Evolutionary conservation across 2,888 invertebrate genomes (phyloP).

Genomic region (Uropetala carovei): DNA sequence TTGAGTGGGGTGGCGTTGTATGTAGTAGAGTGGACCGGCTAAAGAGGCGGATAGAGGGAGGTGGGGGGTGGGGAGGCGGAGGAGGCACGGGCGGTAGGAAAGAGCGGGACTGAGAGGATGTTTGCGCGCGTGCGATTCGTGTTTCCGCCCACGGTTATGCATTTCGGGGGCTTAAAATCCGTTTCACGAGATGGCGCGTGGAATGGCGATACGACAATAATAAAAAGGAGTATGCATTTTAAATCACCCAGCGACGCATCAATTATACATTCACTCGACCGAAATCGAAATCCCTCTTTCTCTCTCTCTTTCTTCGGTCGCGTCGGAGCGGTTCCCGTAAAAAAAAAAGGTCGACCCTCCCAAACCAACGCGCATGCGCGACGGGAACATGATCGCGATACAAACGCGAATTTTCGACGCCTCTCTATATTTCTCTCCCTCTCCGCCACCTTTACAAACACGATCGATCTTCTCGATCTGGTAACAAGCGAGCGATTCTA

Average conservation of each 20-base stretch:
- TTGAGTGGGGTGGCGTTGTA: neutral
- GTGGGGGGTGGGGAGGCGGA: no score
- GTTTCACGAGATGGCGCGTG: neutral
- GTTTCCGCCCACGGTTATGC: neutral
- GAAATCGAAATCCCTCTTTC: neutral
- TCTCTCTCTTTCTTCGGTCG: neutral
- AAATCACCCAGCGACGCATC: constrained; percentile 15
- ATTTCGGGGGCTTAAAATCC: constrained; percentile 26
- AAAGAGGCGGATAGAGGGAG: neutral
- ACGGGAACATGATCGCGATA: no score
- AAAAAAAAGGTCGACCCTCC: no score
- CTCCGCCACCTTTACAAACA: neutral
- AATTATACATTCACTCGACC: constrained; percentile 6
- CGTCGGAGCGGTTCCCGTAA: no score
- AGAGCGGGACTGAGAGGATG: neutral
- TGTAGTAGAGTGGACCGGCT: neutral
- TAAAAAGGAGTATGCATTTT: constrained; percentile 28
- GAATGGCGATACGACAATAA: neutral
- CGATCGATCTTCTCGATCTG: no score
- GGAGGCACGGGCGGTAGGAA: neutral
- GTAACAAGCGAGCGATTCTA: no score
- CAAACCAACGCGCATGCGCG: no score
- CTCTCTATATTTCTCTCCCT: neutral
- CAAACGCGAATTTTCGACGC: no score
- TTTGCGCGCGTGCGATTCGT: neutral